Evolutionary conservation across 1,140 invertebrate species (phyloP), one percentile per base, ranked within the genome.

Genomic region (Laodelphax striatellus): DNA sequence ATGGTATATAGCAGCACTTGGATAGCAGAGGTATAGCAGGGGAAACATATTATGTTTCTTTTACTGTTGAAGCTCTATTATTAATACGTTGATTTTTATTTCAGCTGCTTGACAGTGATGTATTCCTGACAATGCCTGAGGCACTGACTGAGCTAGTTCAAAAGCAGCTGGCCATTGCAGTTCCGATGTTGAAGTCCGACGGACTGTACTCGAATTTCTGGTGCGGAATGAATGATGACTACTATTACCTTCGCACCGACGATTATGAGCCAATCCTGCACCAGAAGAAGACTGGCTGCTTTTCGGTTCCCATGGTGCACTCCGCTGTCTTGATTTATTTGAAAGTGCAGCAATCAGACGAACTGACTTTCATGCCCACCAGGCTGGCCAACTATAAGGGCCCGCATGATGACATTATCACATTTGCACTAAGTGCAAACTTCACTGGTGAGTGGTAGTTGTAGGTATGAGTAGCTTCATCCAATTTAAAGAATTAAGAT

Each of bases 141-240:
- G 83, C 87, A 1, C 69, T 98, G 0, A 76, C 78, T 44, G 64
- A 79, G 42, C 72, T 98, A 0, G 82, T 94, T 8, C 72, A 70
- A 13, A 85, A 88, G 63, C 75, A 82, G 31, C 65, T 82, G 13
- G 73, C 78, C 4, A 71, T 92, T 21, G 80, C 86, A 3, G 87
- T 92, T 0, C 94, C 94, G 14, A 86, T 96, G 82, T 72, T 97
- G 6, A 80, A 84, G 61, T 90, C 92, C 0, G 85, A 92, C 68
- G 85, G 89, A 17, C 75, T 91, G 28, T 97, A 97, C 73, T 94
- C 92, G 16, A 98, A 98, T 72, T 98, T 94, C 75, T 98, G 95
- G 95, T 85, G 88, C 67, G 94, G 88, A 11, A 94, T 97, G 88
- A 84, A 84, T 1, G 73, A 83, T 5, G 78, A 92, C 62, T 94